phyloP scores from a whole-genome alignment of 37 sponge, comb jelly and placozoan species.

The Amphimedon queenslandica region DNA sequence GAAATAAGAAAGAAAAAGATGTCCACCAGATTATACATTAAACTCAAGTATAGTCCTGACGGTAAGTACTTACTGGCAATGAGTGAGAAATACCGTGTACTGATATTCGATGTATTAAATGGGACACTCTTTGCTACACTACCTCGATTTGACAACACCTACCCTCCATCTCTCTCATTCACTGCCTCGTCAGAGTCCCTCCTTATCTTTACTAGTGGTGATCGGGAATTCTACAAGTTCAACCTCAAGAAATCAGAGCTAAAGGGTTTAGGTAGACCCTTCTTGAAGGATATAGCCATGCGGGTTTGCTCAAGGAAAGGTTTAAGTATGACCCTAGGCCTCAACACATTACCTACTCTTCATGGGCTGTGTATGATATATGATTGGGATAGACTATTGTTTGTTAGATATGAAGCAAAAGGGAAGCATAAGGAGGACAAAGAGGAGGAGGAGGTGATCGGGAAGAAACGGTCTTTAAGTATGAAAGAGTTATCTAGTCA shows the following conservation, averaged over 20 bases:
- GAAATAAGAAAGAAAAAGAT: neutral
- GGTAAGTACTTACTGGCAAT: slow-evolving; percentile 2
- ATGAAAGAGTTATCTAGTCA: slow-evolving; percentile 4
- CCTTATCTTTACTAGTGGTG: slow-evolving; percentile 12
- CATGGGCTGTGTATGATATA: slow-evolving; percentile 28
- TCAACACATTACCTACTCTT: neutral
- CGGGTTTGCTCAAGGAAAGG: too few relatives aligned
- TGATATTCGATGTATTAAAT: slow-evolving; percentile 6
- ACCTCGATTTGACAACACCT: slow-evolving; percentile 4
- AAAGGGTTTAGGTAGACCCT: neutral
- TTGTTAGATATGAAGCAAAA: too few relatives aligned
- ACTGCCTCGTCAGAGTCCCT: neutral
- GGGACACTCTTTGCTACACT: slow-evolving; percentile 5
- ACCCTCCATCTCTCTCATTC: slow-evolving; percentile 16
- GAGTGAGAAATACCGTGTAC: neutral
- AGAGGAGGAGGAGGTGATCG: neutral
- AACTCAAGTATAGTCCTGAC: slow-evolving; percentile 21
- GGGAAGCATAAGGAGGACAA: too few relatives aligned
- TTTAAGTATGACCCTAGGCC: neutral
- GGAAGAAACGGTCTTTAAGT: neutral
- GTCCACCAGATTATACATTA: neutral
- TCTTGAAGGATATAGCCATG: too few relatives aligned
- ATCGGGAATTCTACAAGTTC: slow-evolving; percentile 16
- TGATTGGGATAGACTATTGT: slow-evolving; percentile 21
- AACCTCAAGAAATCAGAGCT: neutral